Evolutionary conservation across 2,888 invertebrate genomes (phyloP), one percentile per base, ranked within the genome.

Genomic region (Boloria euphrosyne): DNA sequence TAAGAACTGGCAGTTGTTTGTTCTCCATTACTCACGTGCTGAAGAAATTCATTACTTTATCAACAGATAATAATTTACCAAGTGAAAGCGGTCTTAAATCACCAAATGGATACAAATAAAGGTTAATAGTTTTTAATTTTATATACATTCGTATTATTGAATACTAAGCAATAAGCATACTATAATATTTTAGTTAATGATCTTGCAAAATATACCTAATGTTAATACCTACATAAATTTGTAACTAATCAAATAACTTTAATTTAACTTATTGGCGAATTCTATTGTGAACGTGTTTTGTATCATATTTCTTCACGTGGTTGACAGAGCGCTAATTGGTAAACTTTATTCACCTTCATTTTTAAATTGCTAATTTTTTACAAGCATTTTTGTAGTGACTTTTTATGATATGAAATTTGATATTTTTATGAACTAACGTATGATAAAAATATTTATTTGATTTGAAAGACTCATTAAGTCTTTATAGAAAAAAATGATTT

Each of bases 301-400:
- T 61, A 60, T 63, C 63, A 58, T 65, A 58, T 65, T 65, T 67
- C 62, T 65, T 59, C 54, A 46, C 50, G 53, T 71, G 61, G 70
- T 73, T 74, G 73, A 70, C 71, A 65, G 55, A 58, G 66, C 66
- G 69, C 68, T 73, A 73, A 73, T 73, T 73, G 70, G 67, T 57
- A 62, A 67, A 68, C 63, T 73, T 65, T 67, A 64, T 70, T 67
- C 63, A 57, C 69, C 22, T 59, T 67, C 59, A 47, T 44, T 59
- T 63, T 68, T 58, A 55, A 43, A 64, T 69, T 18, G 57, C 47
- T 59, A 63, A 58, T 51, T 54, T 65, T 62, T 60, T 38, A 55
- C 55, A 58, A 57, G 57, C 67, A 7, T 7, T 38, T 38, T 38
- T 13, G 10, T 13, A n/a, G 4, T 22, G 13, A 3, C n/a, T 55